Conservation (phyloP, 1,140 invertebrate genomes). For the Nomia melanderi region DNA sequence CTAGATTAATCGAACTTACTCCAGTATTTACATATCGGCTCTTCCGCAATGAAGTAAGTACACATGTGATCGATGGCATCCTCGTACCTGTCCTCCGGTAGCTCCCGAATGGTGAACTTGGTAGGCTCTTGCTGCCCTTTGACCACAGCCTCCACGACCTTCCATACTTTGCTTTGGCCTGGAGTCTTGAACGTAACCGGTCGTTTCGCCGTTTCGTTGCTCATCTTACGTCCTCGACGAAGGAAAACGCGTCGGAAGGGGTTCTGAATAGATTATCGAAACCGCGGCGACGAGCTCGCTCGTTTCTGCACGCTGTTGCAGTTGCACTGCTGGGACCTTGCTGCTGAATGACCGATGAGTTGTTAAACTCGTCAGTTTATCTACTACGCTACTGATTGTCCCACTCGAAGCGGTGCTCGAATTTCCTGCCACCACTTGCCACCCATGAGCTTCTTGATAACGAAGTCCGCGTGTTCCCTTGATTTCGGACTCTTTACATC, state of each 20-base stretch:
- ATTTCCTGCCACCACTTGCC: not conserved
- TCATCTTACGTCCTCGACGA: not conserved
- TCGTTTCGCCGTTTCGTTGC: not conserved
- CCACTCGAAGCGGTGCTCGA: not conserved
- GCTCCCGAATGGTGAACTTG: slow-evolving; percentile 72
- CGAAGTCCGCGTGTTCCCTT: not conserved
- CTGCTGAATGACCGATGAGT: slow-evolving; percentile 6
- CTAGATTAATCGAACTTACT: too few relatives aligned
- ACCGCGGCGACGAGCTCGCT: too few relatives aligned
- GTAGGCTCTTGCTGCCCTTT: slow-evolving; percentile 18
- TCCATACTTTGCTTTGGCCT: slow-evolving; percentile 63
- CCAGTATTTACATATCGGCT: slow-evolving; percentile 60
- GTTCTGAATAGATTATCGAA: too few relatives aligned
- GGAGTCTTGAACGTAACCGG: slow-evolving; percentile 42
- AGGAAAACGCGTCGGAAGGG: not conserved
- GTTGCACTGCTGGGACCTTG: not conserved
- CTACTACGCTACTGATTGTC: not conserved
- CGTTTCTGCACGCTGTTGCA: too few relatives aligned
- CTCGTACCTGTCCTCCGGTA: slow-evolving; percentile 71
- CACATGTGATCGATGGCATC: slow-evolving; percentile 73
- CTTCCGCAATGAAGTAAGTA: slow-evolving; percentile 68
- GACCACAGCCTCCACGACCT: slow-evolving; percentile 31
- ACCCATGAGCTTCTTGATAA: not conserved
- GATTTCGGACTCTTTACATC: too few relatives aligned
- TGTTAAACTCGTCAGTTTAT: not conserved